Conservation (phyloP, 2,888 invertebrate genomes). For the Palloptera scutellata region DNA sequence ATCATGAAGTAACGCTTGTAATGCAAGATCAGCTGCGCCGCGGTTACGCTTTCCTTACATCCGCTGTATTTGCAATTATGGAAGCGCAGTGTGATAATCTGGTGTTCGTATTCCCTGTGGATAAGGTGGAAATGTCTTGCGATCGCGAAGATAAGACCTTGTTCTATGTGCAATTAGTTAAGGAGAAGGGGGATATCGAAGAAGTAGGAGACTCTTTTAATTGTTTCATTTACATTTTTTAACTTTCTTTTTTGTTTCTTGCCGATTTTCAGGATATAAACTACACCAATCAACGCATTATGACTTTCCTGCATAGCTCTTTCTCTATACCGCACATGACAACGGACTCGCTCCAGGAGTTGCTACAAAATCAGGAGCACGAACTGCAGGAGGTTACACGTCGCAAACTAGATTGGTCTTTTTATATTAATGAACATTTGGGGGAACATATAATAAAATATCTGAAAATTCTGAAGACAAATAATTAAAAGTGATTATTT, state of each 20-base stretch:
- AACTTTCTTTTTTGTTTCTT: slow-evolving; percentile 17
- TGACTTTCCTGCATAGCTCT: slow-evolving; percentile 56
- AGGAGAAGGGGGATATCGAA: slow-evolving; percentile 48
- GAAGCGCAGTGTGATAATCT: slow-evolving; percentile 54
- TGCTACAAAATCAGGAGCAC: slow-evolving; percentile 45
- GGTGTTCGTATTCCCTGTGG: slow-evolving; percentile 52
- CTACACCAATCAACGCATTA: slow-evolving; percentile 59
- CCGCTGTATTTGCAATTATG: slow-evolving; percentile 54
- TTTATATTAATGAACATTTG: slow-evolving; percentile 58
- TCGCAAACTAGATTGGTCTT: slow-evolving; percentile 43
- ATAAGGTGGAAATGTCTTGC: slow-evolving; percentile 49
- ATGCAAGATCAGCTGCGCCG: slow-evolving; percentile 46
- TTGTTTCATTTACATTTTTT: slow-evolving; percentile 5
- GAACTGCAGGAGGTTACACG: slow-evolving; percentile 31
- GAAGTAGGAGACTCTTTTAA: slow-evolving; percentile 46
- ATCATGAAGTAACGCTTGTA: slow-evolving; percentile 55
- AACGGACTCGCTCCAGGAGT: slow-evolving; percentile 49
- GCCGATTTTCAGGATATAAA: slow-evolving; percentile 45
- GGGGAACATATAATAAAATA: slow-evolving; percentile 60
- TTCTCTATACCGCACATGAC: slow-evolving; percentile 32
- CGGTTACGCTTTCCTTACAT: slow-evolving; percentile 55
- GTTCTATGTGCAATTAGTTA: slow-evolving; percentile 48
- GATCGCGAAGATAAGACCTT: slow-evolving; percentile 55
- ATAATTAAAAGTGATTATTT: slow-evolving; percentile 7
- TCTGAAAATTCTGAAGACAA: slow-evolving; percentile 52